Evolutionary conservation across 92 coral and sea anemone genomes (phyloP), one percentile per base, ranked within the genome.

Genomic region (Montipora capitata): DNA sequence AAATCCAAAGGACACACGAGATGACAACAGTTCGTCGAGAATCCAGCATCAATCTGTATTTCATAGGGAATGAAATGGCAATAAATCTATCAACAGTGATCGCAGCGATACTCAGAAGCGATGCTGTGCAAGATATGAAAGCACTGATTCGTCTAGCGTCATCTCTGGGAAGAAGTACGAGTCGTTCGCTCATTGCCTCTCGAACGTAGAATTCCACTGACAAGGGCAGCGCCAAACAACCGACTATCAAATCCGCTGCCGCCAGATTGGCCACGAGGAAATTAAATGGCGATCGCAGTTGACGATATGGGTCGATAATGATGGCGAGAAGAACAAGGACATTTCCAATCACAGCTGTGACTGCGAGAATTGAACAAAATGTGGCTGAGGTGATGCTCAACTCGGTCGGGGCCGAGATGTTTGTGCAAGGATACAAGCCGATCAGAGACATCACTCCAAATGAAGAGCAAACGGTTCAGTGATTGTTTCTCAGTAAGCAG

Each of bases 31-130:
- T 93, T 63, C 98, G 86, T 39, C 41, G 77, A 17, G 88, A 90
- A 56, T 90, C 69, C 9, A 93, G 81, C 64, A 78, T 91, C 0
- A 90, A 82, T 44, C 92, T 94, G 81, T 96, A 96, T 78, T 91
- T 70, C 83, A 94, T 59, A 10, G 99, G 98, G 17, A 91, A 85
- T 5, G 89, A 93, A 5, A 96, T 94, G 8, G 99, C 99, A 0
- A 93, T 64, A 72, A 91, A 93, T 58, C 99, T 94, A 45, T 96
- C 99, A 3, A 92, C 95, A 2, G 98, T 94, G 78, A 96, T 54
- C 12, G 92, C 94, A 4, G 98, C 96, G 40, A 96, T 54, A n/a
- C 98, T 93, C 40, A 96, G 57, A 56, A 96, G 75, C 13, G 99
- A 96, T 3, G 97, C 99, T 0, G 98, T 96, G 35, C 89, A 73